These are phyloP conservation scores for Sarcophaga subvicina DNA, from an alignment of 2,888 invertebrate species.

Conservation along the genomic window DNA sequence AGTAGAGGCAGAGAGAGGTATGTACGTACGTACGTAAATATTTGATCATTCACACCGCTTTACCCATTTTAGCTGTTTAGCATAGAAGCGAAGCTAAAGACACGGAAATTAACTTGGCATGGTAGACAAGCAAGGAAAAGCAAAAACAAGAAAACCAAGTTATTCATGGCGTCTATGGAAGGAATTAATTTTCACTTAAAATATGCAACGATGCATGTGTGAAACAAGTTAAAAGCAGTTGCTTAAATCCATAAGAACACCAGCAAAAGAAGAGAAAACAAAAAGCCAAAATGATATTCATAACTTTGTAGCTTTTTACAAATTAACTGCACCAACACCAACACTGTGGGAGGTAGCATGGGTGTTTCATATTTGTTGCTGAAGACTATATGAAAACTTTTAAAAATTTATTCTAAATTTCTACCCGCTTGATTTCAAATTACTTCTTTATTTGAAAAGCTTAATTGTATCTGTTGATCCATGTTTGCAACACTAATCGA, in stretches of 20 bases:
- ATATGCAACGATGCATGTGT: conserved; percentile 54
- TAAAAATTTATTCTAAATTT: too few species aligned
- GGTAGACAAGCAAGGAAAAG: not conserved
- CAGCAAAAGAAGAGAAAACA: too few species aligned
- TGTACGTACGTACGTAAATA: not conserved
- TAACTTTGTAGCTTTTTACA: too few species aligned
- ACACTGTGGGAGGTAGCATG: too few species aligned
- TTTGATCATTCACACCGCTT: conserved; percentile 3
- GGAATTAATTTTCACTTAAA: conserved; percentile 64
- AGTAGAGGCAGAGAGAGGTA: not conserved
- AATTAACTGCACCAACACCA: too few species aligned
- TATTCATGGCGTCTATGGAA: conserved; percentile 38
- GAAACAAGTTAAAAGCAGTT: conserved; percentile 16
- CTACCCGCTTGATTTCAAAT: too few species aligned
- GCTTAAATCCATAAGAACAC: conserved; percentile 1
- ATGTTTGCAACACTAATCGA: too few species aligned
- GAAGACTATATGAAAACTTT: too few species aligned
- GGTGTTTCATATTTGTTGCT: too few species aligned
- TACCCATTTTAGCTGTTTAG: not conserved
- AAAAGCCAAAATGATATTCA: too few species aligned
- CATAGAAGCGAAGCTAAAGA: conserved; percentile 11
- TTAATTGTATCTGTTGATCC: too few species aligned
- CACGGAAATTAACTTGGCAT: conserved; percentile 54
- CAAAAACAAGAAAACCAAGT: conserved; percentile 18
- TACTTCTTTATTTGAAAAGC: too few species aligned